A percentile compares a stretch with the other conserved stretches of the same genome.
phyloP scores from a whole-genome alignment of 2,888 invertebrate species.

The Ctena decussata region DNA sequence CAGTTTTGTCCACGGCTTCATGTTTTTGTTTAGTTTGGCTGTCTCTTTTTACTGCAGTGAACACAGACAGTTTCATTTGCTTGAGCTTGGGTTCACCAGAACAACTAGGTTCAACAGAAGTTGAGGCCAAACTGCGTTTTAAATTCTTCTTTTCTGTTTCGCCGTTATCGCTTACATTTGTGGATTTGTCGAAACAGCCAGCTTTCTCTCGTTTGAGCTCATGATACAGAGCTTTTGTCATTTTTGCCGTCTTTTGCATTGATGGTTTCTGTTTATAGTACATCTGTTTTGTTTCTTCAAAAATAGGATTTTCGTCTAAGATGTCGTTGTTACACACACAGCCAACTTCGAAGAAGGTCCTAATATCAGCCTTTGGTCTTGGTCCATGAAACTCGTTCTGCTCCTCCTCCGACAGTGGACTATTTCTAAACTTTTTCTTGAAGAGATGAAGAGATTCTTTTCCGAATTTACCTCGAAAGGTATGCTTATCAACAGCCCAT shows the following conservation, averaged over 20 bases:
- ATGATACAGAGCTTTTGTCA: slow-evolving; percentile 29
- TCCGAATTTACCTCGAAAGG: slow-evolving; percentile 53
- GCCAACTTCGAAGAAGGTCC: slow-evolving; percentile 43
- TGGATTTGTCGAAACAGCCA: not conserved
- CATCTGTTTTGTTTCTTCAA: slow-evolving; percentile 38
- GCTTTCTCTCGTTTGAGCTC: slow-evolving; percentile 3
- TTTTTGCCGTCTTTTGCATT: slow-evolving; percentile 36
- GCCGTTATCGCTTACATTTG: not conserved
- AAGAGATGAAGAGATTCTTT: slow-evolving; percentile 42
- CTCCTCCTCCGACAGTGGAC: slow-evolving; percentile 15
- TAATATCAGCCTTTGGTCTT: slow-evolving; percentile 37
- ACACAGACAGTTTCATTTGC: not conserved
- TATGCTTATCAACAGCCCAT: slow-evolving; percentile 57
- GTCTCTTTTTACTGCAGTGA: not conserved
- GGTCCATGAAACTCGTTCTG: slow-evolving; percentile 41
- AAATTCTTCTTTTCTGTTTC: not conserved
- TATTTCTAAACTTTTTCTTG: slow-evolving; percentile 36
- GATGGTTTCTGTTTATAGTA: slow-evolving; percentile 38
- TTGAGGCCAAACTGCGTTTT: not conserved
- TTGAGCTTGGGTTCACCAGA: not conserved
- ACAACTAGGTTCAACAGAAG: not conserved
- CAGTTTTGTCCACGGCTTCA: no score
- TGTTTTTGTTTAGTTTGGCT: not conserved
- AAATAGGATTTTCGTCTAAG: slow-evolving; percentile 40
- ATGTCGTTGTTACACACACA: slow-evolving; percentile 54